phyloP scores from a whole-genome alignment of 2,888 invertebrate species.

The Eristalis pertinax region DNA sequence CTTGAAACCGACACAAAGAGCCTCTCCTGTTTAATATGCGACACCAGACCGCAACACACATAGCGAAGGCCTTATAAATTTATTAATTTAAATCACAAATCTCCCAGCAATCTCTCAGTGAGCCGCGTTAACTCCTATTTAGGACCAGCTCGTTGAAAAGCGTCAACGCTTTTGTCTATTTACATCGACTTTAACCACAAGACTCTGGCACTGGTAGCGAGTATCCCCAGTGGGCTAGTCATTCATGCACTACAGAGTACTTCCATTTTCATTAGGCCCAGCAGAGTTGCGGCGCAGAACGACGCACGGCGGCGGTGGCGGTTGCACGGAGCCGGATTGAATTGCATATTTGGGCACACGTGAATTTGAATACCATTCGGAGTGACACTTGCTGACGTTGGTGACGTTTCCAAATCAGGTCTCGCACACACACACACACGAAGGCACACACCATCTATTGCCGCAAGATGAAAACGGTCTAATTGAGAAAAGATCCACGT shows the following conservation, averaged over 20 bases:
- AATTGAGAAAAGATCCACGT: slow-evolving; percentile 68
- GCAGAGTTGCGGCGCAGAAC: slow-evolving; percentile 27
- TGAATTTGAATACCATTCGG: slow-evolving; percentile 69
- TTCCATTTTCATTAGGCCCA: slow-evolving; percentile 57
- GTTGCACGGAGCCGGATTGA: slow-evolving; percentile 46
- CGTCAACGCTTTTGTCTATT: slow-evolving; percentile 39
- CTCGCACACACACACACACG: neutral
- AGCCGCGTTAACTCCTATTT: slow-evolving; percentile 46
- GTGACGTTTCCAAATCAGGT: slow-evolving; percentile 48
- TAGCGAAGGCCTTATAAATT: slow-evolving; percentile 62
- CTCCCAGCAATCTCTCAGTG: slow-evolving; percentile 12
- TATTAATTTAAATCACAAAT: slow-evolving; percentile 68
- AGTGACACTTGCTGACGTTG: slow-evolving; percentile 48
- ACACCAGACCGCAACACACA: slow-evolving; percentile 33
- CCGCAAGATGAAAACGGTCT: slow-evolving; percentile 20
- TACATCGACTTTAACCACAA: slow-evolving; percentile 35
- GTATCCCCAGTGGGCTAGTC: slow-evolving; percentile 39
- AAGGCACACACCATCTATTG: slow-evolving; percentile 8
- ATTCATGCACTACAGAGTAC: slow-evolving; percentile 47
- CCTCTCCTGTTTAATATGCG: slow-evolving; percentile 54
- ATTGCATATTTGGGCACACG: slow-evolving; percentile 63
- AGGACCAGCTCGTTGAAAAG: slow-evolving; percentile 31
- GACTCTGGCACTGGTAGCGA: neutral
- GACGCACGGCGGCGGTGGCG: neutral
- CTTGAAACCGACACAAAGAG: slow-evolving; percentile 27